Percentiles rank a stretch among this genome's conserved stretches.
Conservation (phyloP, 2,113 vertebrate genomes). For the Origma solitaria region DNA sequence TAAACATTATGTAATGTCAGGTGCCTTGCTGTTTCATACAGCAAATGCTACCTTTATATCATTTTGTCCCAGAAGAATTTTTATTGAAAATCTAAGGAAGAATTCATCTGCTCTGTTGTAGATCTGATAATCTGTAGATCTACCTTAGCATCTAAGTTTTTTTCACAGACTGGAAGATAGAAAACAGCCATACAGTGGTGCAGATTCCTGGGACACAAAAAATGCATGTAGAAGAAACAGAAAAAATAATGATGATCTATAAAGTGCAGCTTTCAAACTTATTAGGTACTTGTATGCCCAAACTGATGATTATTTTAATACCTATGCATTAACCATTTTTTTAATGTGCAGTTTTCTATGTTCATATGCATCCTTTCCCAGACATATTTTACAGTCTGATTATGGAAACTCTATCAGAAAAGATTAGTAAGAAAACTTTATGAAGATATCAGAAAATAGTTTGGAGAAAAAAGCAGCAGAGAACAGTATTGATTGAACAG, state of each 20-base stretch:
- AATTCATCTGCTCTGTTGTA: not conserved
- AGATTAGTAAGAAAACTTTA: not conserved
- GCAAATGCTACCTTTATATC: not conserved
- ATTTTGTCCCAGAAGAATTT: not conserved
- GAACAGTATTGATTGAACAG: not conserved
- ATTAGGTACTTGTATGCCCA: not conserved
- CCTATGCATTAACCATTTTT: not conserved
- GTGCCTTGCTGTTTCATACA: not conserved
- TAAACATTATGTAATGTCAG: not conserved
- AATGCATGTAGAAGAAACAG: not conserved
- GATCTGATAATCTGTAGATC: too few relatives aligned
- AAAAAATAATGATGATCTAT: not conserved
- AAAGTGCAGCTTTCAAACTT: not conserved
- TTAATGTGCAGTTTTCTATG: not conserved
- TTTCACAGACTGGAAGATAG: not conserved
- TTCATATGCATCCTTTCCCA: not conserved
- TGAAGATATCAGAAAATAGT: not conserved
- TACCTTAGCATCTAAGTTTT: fast-evolving
- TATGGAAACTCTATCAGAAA: not conserved
- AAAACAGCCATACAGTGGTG: fast-evolving
- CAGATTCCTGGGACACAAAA: not conserved
- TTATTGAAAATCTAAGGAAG: not conserved
- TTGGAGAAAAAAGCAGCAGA: not conserved
- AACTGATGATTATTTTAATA: not conserved
- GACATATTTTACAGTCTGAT: not conserved